Evolutionary conservation across 2,888 invertebrate species (phyloP).

Genomic region (Sarcophaga subvicina): DNA sequence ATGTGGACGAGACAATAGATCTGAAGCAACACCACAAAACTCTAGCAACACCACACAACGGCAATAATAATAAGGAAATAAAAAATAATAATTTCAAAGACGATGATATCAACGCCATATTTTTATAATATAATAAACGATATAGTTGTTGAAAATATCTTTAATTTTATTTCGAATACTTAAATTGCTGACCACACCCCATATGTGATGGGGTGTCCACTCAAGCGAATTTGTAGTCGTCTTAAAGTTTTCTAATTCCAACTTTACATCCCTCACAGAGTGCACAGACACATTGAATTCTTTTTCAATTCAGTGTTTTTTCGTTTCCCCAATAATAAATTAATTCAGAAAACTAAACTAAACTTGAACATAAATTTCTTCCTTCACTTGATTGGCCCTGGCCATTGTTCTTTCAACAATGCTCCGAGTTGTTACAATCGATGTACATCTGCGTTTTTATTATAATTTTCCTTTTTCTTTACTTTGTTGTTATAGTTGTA

Average conservation of each 20-base stretch:
- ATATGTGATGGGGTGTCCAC: background rate
- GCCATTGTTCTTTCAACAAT: slow-evolving; percentile 62
- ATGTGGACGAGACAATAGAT: too few relatives aligned
- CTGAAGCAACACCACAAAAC: too few relatives aligned
- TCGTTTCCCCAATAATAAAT: background rate
- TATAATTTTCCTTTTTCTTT: slow-evolving; percentile 13
- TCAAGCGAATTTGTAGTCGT: slow-evolving; percentile 35
- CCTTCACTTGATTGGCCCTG: slow-evolving; percentile 39
- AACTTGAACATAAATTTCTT: slow-evolving; percentile 52
- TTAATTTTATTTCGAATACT: too few relatives aligned
- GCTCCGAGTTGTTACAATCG: slow-evolving; percentile 16
- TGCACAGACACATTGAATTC: too few relatives aligned
- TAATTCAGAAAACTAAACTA: background rate
- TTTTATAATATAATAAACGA: too few relatives aligned
- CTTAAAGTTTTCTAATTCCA: background rate
- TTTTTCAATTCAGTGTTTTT: background rate
- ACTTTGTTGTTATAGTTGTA: slow-evolving; percentile 24
- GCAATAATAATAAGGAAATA: too few relatives aligned
- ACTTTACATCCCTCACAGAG: slow-evolving; percentile 3
- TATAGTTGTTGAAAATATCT: too few relatives aligned
- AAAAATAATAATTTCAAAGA: too few relatives aligned
- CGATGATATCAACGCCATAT: too few relatives aligned
- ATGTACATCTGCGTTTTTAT: slow-evolving; percentile 63
- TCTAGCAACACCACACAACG: too few relatives aligned
- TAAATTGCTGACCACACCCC: too few relatives aligned